Evolutionary conservation across 2,113 vertebrate genomes (phyloP).

Genomic region (Chaetodon auriga): DNA sequence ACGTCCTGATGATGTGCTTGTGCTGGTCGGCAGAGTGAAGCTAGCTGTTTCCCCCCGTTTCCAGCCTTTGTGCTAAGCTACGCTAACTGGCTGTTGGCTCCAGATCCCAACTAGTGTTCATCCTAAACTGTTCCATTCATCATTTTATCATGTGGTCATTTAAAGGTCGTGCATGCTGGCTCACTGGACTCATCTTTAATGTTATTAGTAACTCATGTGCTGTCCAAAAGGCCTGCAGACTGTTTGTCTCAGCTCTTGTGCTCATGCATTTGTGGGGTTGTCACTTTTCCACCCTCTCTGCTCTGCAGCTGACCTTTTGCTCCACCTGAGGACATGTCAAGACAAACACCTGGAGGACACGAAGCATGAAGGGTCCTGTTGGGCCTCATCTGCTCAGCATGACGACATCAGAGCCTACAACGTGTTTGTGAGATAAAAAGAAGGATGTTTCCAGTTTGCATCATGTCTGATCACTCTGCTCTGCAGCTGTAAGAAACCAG

Average conservation of each 20-base stretch:
- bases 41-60: too few species aligned
- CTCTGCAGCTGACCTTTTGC: slow-evolving; percentile 46
- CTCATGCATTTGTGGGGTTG: not conserved
- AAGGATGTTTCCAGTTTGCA: not conserved
- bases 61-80: too few species aligned
- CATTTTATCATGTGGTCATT: not conserved
- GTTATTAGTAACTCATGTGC: not conserved
- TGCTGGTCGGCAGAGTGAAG: not conserved
- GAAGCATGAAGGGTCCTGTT: slow-evolving; percentile 13
- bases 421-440: not conserved
- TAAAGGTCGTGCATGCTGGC: not conserved
- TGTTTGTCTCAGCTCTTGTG: not conserved
- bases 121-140: not conserved
- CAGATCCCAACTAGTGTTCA: too few species aligned
- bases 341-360: not conserved
- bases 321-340: slow-evolving; percentile 17
- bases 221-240: not conserved
- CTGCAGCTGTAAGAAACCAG: not conserved
- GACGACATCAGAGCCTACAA: not conserved
- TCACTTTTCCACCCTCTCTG: not conserved
- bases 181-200: not conserved
- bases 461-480: not conserved
- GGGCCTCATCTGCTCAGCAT: not conserved
- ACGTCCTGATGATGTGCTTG: not conserved
- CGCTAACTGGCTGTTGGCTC: too few species aligned